A percentile compares a stretch with the other conserved stretches of the same genome.
These are phyloP conservation scores for Aphrophora alni DNA, from an alignment of 2,888 invertebrate genomes.

Conservation along the genomic window DNA sequence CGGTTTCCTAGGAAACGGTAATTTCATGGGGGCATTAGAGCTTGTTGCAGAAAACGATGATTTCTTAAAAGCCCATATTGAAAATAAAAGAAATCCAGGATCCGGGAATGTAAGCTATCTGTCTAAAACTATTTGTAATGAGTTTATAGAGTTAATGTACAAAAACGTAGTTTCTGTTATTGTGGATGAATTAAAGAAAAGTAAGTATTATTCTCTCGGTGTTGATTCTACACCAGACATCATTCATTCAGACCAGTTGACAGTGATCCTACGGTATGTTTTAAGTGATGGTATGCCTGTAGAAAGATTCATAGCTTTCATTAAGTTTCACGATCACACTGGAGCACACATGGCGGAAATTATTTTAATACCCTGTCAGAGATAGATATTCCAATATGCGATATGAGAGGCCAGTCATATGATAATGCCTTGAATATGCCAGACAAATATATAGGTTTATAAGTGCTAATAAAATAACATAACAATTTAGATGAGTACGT, in stretches of 20 bases:
- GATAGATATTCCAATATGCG: slow-evolving; percentile 23
- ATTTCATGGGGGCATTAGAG: slow-evolving; percentile 29
- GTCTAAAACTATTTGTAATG: slow-evolving; percentile 36
- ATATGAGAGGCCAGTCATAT: too few species aligned
- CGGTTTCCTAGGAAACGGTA: slow-evolving; percentile 25
- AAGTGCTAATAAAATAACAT: too few species aligned
- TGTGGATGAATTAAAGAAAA: slow-evolving; percentile 25
- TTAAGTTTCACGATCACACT: slow-evolving; percentile 21
- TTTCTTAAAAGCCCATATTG: slow-evolving; percentile 34
- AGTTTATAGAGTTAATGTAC: slow-evolving; percentile 36
- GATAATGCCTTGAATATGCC: too few species aligned
- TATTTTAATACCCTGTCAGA: slow-evolving; percentile 29
- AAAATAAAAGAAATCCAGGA: slow-evolving; percentile 34
- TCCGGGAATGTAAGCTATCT: background rate
- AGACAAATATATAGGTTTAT: too few species aligned
- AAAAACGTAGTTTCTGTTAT: slow-evolving; percentile 19
- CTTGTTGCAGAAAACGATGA: slow-evolving; percentile 34
- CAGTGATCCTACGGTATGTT: slow-evolving; percentile 34
- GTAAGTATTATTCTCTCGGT: slow-evolving; percentile 33
- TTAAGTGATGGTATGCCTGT: slow-evolving; percentile 30
- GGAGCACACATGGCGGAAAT: slow-evolving; percentile 32
- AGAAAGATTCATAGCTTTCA: slow-evolving; percentile 27
- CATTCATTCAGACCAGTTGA: slow-evolving; percentile 36
- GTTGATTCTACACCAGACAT: slow-evolving; percentile 39
- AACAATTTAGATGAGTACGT: slow-evolving; percentile 15